These are phyloP conservation scores for Pitta sordida DNA, from an alignment of 2,113 vertebrate species.

Conservation along the genomic window DNA sequence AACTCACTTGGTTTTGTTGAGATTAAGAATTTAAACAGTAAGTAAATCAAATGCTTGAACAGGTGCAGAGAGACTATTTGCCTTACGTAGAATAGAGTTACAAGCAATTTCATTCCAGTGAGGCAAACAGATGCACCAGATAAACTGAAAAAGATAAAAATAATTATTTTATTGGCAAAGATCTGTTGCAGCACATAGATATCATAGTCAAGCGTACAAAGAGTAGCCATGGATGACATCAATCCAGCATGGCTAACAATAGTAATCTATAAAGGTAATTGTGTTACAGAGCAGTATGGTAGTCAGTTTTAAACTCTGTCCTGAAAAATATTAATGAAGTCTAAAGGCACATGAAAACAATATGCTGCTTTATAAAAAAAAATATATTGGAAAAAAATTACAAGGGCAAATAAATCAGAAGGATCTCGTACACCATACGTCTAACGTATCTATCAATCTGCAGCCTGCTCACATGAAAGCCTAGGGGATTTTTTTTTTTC, in stretches of 20 bases:
- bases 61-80: constrained; percentile 32
- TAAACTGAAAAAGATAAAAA: constrained; percentile 32
- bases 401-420: not conserved
- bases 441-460: not conserved
- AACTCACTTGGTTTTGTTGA: not conserved
- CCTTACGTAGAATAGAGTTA: not conserved
- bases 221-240: not conserved
- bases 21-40: constrained; percentile 12
- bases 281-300: not conserved
- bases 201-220: not conserved
- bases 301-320: not conserved
- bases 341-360: not conserved
- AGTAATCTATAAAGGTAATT: not conserved
- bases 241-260: not conserved
- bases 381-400: not conserved
- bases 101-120: not conserved
- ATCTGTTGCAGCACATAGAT: not conserved
- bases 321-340: not conserved
- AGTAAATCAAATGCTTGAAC: constrained; percentile 15
- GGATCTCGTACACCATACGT: not conserved
- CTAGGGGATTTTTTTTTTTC: not conserved
- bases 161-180: not conserved
- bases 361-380: not conserved
- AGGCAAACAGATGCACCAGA: constrained; percentile 38
- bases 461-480: not conserved